phyloP scores from a whole-genome alignment of 2,113 vertebrate species.

The Megaptera novaeangliae region DNA sequence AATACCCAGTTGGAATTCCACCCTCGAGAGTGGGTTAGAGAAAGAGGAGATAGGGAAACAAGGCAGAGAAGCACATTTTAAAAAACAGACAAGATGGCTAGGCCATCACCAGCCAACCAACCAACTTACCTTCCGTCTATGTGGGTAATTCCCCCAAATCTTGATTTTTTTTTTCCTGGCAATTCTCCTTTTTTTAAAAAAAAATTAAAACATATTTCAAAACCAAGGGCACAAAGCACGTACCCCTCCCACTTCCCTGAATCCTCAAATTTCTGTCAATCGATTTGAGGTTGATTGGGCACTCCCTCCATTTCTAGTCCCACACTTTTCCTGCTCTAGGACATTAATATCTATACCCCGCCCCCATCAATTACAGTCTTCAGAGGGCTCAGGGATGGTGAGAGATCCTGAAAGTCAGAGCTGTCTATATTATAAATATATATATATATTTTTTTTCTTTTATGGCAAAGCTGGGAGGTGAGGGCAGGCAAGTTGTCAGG shows the following conservation, averaged over 20 bases:
- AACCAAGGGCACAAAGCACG: conserved; percentile 46
- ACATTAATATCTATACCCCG: conserved; percentile 29
- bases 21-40: neutral
- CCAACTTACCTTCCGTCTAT: conserved; percentile 52
- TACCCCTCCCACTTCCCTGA: neutral
- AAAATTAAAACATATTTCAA: conserved; percentile 40
- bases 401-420: conserved; percentile 70
- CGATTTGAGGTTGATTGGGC: neutral
- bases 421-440: conserved; percentile 70
- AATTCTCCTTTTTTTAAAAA: conserved; percentile 50
- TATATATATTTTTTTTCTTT: neutral
- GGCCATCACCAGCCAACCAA: conserved; percentile 37
- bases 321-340: neutral
- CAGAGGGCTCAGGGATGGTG: conserved; percentile 75
- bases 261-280: neutral
- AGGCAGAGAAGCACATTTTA: conserved; percentile 69
- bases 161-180: neutral
- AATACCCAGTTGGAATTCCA: conserved; percentile 39
- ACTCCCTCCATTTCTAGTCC: neutral
- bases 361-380: conserved; percentile 4
- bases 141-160: conserved; percentile 31
- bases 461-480: conserved; percentile 62
- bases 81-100: conserved; percentile 24
- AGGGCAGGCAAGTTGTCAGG: conserved; percentile 52
- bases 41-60: neutral